A percentile compares a stretch with the other conserved stretches of the same genome.
These are phyloP conservation scores for Caerostris darwini DNA, from an alignment of 1,140 invertebrate genomes.

Conservation along the genomic window DNA sequence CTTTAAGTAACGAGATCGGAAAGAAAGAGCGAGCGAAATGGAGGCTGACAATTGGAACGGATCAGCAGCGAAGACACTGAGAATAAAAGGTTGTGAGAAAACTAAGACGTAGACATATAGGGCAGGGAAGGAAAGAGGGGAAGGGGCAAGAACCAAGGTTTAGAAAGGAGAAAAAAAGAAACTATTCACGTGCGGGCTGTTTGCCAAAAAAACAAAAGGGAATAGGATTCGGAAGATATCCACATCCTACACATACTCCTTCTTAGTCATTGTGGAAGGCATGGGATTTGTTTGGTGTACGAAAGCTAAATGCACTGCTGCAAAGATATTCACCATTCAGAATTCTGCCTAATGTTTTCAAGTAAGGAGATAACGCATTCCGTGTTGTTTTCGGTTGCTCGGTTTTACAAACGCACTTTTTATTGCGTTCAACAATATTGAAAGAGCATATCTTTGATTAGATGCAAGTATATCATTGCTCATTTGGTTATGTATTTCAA, in stretches of 20 bases:
- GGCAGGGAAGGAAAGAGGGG: not conserved
- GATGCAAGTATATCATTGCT: too few species aligned
- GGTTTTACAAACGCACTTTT: not conserved
- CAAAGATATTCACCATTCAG: slow-evolving; percentile 8
- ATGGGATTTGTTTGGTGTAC: not conserved
- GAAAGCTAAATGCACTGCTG: not conserved
- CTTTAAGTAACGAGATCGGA: too few species aligned
- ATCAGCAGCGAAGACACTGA: not conserved
- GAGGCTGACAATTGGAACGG: slow-evolving; percentile 26
- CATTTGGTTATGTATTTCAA: too few species aligned
- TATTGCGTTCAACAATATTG: not conserved
- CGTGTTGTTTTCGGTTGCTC: not conserved
- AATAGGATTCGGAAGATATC: slow-evolving; percentile 33
- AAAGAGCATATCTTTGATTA: too few species aligned
- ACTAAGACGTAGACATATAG: slow-evolving; percentile 40
- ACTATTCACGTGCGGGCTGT: slow-evolving; percentile 31
- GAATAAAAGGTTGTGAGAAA: slow-evolving; percentile 25
- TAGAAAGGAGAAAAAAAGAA: slow-evolving; percentile 30
- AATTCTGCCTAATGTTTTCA: not conserved
- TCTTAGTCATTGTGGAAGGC: slow-evolving; percentile 29
- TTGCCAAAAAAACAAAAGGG: slow-evolving; percentile 40
- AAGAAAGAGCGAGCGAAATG: not conserved
- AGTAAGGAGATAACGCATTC: not conserved
- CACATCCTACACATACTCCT: slow-evolving; percentile 24
- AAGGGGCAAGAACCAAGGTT: slow-evolving; percentile 20